phyloP scores from a whole-genome alignment of 2,797 vertebrate species.

The Garrulus glandarius region DNA sequence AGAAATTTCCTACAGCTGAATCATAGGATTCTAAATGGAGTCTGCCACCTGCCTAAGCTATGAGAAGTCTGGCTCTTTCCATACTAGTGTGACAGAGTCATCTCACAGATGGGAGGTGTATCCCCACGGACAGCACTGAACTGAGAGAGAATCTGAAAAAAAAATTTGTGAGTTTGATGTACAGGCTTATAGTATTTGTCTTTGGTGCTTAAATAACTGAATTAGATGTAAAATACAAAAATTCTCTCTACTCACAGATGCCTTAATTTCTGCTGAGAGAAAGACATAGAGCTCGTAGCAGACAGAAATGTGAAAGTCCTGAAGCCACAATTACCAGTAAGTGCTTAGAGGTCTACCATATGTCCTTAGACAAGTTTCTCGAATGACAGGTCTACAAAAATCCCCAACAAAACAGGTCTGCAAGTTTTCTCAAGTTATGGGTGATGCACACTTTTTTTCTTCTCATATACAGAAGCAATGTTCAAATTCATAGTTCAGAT shows the following conservation, averaged over 20 bases:
- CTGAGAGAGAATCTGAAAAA: neutral
- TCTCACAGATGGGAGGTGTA: neutral
- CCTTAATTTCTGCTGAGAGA: neutral
- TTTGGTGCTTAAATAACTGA: neutral
- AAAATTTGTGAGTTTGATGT: neutral
- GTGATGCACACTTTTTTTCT: neutral
- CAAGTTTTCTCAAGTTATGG: neutral
- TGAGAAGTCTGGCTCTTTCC: neutral
- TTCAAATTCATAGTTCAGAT: neutral
- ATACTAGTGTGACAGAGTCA: neutral
- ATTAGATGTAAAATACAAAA: neutral
- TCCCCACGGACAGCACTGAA: neutral
- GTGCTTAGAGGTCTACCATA: neutral
- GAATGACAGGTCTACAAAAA: neutral
- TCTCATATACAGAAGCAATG: neutral
- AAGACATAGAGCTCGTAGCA: neutral
- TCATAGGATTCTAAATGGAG: neutral
- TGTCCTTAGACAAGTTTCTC: neutral
- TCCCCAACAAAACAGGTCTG: neutral
- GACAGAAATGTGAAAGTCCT: neutral
- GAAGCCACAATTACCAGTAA: neutral
- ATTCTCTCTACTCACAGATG: neutral
- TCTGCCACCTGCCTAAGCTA: neutral
- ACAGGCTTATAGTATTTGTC: neutral
- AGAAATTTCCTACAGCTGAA: neutral